Percentiles rank a stretch among this genome's conserved stretches.
These are phyloP conservation scores for Hoplias malabaricus DNA, from an alignment of 2,113 vertebrate species.

Conservation along the genomic window DNA sequence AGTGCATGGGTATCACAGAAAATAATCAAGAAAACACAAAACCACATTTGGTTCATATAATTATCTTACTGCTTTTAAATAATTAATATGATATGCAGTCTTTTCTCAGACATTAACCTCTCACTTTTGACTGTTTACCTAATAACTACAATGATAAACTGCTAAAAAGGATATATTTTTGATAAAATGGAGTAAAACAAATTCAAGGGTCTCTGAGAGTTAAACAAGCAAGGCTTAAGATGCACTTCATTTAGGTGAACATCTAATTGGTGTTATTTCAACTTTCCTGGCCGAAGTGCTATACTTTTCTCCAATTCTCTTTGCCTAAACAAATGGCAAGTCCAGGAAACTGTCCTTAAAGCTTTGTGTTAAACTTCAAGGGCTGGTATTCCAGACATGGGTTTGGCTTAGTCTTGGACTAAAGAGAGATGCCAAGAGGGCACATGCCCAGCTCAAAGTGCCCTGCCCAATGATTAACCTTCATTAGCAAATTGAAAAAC, in stretches of 20 bases:
- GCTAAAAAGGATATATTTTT: no score
- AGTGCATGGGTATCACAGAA: no score
- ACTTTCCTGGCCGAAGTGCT: constrained; percentile 42
- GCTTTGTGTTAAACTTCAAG: background rate
- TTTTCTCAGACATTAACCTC: no score
- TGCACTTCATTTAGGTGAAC: constrained; percentile 53
- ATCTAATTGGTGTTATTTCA: constrained; percentile 58
- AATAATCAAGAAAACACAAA: no score
- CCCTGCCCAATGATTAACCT: constrained; percentile 22
- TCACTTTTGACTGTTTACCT: no score
- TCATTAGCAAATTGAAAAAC: constrained; percentile 17
- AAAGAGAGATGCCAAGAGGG: background rate
- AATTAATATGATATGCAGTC: no score
- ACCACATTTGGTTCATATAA: no score
- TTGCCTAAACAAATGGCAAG: background rate
- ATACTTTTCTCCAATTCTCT: constrained; percentile 4
- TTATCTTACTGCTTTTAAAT: no score
- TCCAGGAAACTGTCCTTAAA: background rate
- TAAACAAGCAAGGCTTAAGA: constrained; percentile 59
- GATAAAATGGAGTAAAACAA: no score
- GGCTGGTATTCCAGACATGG: background rate
- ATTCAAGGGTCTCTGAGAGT: no score
- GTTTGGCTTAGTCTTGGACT: background rate
- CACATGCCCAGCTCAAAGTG: constrained; percentile 20
- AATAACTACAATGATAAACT: no score